phyloP scores from a whole-genome alignment of 2,113 vertebrate genomes.

The Pygathrix nemaeus region DNA sequence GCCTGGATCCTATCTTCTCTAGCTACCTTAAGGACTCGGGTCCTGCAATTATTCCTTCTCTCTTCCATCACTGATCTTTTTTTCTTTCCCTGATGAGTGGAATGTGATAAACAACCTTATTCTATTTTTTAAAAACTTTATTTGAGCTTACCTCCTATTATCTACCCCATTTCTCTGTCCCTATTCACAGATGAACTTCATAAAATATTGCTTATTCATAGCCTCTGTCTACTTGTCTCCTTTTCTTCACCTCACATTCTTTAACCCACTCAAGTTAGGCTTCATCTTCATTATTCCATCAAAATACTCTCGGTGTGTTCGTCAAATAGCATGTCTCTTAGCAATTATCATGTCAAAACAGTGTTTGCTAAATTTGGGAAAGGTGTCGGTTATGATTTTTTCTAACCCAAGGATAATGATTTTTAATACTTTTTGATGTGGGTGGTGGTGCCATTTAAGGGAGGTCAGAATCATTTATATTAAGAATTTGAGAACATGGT shows the following conservation, averaged over 20 bases:
- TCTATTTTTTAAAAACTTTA: neutral
- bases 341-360: neutral
- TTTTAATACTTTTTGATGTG: conserved; percentile 21
- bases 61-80: neutral
- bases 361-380: conserved; percentile 12
- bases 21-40: neutral
- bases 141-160: neutral
- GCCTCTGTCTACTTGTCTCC: neutral
- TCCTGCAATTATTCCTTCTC: neutral
- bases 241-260: neutral
- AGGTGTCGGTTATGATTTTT: neutral
- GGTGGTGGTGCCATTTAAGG: neutral
- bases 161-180: neutral
- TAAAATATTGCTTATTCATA: neutral
- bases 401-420: neutral
- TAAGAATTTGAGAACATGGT: conserved; percentile 32
- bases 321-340: neutral
- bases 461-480: neutral
- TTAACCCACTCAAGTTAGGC: neutral
- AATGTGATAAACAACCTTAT: neutral
- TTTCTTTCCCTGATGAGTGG: neutral
- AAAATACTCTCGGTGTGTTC: neutral
- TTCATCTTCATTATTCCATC: neutral
- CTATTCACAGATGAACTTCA: neutral
- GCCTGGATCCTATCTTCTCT: neutral